Evolutionary conservation across 1,140 invertebrate genomes (phyloP).

Genomic region (Papilio dardanus): DNA sequence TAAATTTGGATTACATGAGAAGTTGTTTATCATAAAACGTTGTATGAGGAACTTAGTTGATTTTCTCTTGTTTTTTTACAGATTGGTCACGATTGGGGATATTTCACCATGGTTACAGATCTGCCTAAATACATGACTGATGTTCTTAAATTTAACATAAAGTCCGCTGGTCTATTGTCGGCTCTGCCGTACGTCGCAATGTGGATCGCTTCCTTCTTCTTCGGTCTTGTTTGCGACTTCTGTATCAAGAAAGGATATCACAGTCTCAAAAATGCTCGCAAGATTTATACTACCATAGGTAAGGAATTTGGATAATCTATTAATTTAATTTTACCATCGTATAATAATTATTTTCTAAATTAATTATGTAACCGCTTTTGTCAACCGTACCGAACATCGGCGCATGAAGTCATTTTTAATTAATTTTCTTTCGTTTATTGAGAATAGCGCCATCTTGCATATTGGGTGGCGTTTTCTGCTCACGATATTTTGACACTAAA

Average conservation of each 20-base stretch:
- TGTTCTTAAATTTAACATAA: slow-evolving; percentile 92
- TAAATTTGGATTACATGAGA: background rate
- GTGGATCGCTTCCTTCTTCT: slow-evolving; percentile 88
- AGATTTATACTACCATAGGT: slow-evolving; percentile 89
- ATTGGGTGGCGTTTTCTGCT: too few relatives aligned
- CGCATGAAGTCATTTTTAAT: too few relatives aligned
- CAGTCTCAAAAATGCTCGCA: slow-evolving; percentile 85
- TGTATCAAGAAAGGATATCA: slow-evolving; percentile 84
- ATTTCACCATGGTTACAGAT: slow-evolving; percentile 96
- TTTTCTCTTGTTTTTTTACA: slow-evolving; percentile 42
- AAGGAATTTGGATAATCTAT: slow-evolving; percentile 46
- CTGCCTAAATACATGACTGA: slow-evolving; percentile 96
- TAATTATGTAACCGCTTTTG: too few relatives aligned
- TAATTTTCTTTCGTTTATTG: too few relatives aligned
- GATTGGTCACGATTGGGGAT: slow-evolving; percentile 95
- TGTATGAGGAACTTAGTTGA: background rate
- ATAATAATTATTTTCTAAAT: too few relatives aligned
- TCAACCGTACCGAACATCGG: too few relatives aligned
- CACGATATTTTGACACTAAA: too few relatives aligned
- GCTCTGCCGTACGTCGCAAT: slow-evolving; percentile 88
- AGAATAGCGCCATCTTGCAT: too few relatives aligned
- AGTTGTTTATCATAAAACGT: background rate
- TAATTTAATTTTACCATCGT: too few relatives aligned
- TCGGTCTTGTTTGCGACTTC: slow-evolving; percentile 87
- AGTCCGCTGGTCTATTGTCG: slow-evolving; percentile 86